Base-by-base conservation (phyloP, 2,888 invertebrate genomes). In the Sinodicranocentrus sp. region DNA sequence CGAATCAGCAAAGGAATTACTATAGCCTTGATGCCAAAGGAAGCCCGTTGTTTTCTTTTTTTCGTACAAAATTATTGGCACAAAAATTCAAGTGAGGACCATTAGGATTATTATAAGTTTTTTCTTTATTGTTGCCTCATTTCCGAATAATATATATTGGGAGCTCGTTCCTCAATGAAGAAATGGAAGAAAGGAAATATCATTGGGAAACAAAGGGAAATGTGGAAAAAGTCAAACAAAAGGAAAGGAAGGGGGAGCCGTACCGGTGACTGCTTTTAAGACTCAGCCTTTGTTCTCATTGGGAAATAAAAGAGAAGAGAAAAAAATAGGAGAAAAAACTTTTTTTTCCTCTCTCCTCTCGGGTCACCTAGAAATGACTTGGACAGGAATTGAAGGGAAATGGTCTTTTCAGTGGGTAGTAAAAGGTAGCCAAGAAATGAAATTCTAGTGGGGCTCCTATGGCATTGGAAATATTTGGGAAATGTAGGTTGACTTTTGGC, bases 401-500 rank as follows among this genome's bases (percentile, higher is more conserved):
- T 57, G 57, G 57, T 3, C 52, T 52, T 57, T 57, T 57, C 57
- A 57, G 21, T 57, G 5, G 61, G 25, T 8, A 28, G 33, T 2
- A 33, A 61, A 61, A 33, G 13, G 48, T 48, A 48, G 48, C 48
- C n/a, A 48, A 48, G 2, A n/a, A n/a, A 48, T 10, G 3, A 33
- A 33, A 33, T 33, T 33, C 33, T 33, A 10, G 33, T 10, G 2
- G 15, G 48, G 48, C 48, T 10, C n/a, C n/a, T n/a, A 10, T 48
- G 48, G 48, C 48, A 48, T 48, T n/a, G 48, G 48, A 48, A 48
- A 48, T 48, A 48, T 48, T 39, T 48, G 15, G 48, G 6, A 48
- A 48, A 57, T 15, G n/a, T 68, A 48, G 68, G 48, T 44, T 68
- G 68, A 48, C 68, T 68, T 68, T 10, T 48, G 21, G 39, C 68